Evolutionary conservation across 2,113 vertebrate genomes (phyloP).

Genomic region (Chaetodon auriga): DNA sequence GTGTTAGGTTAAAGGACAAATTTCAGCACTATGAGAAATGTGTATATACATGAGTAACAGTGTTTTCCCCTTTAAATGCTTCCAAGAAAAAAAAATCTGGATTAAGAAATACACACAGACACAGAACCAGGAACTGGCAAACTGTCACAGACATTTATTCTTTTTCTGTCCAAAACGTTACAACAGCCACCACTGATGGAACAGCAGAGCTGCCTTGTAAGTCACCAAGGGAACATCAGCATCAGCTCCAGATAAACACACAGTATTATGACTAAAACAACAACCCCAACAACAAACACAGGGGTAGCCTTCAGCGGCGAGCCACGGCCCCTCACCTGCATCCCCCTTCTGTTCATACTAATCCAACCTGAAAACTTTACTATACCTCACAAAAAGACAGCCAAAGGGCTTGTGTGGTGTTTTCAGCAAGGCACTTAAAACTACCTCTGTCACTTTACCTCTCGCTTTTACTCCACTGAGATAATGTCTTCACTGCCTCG

Average conservation of each 20-base stretch:
- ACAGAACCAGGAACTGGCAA: constrained; percentile 13
- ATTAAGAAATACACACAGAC: constrained; percentile 30
- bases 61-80: neutral
- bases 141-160: constrained; percentile 54
- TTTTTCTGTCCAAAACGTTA: constrained; percentile 18
- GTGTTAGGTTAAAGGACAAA: neutral
- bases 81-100: constrained; percentile 14
- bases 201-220: constrained; percentile 13
- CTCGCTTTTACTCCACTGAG: constrained; percentile 65
- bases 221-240: constrained; percentile 76
- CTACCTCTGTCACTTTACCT: constrained; percentile 67
- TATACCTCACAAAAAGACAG: constrained; percentile 34
- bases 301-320: constrained; percentile 60
- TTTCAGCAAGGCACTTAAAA: constrained; percentile 58
- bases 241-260: constrained; percentile 81
- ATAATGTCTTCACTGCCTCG: constrained; percentile 68
- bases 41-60: neutral
- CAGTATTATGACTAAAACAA: constrained; percentile 76
- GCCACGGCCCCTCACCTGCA: constrained; percentile 62
- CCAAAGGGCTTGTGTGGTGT: constrained; percentile 37
- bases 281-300: constrained; percentile 65
- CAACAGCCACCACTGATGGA: constrained; percentile 27
- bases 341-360: constrained; percentile 71
- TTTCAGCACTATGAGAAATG: neutral
- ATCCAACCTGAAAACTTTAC: constrained; percentile 57